These are phyloP conservation scores for Spea bombifrons DNA, from an alignment of 2,113 vertebrate genomes.

Conservation along the genomic window DNA sequence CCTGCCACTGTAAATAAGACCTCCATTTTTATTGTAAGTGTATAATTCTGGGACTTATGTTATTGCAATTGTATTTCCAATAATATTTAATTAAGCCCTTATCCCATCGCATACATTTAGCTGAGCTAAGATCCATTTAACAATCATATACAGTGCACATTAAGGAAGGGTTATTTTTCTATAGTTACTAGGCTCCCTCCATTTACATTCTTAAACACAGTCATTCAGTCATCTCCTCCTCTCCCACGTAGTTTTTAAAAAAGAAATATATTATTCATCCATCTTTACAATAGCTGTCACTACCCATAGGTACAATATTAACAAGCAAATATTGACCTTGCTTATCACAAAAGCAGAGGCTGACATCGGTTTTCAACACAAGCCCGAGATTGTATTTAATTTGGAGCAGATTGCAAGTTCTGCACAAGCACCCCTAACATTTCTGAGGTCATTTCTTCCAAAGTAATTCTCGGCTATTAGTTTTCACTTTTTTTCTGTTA, in stretches of 20 bases:
- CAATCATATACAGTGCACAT: no score
- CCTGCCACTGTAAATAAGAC: no score
- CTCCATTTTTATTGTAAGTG: no score
- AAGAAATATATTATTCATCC: neutral
- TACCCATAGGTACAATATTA: conserved; percentile 31
- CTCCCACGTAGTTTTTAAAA: neutral
- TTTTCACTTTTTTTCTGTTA: conserved; percentile 30
- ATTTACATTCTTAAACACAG: no score
- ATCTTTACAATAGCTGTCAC: conserved; percentile 29
- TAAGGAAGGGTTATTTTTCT: no score
- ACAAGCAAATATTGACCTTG: conserved; percentile 41
- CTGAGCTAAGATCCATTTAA: no score
- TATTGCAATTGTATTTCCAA: no score
- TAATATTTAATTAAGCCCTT: no score
- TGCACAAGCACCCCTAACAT: conserved; percentile 22
- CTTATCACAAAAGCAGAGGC: conserved; percentile 34
- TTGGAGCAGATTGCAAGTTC: conserved; percentile 40
- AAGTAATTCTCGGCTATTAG: neutral
- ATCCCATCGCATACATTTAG: no score
- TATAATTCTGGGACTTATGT: no score
- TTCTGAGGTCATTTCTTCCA: conserved; percentile 41
- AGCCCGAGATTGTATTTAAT: conserved; percentile 36
- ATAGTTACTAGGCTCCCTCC: no score
- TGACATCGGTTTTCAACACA: conserved; percentile 42
- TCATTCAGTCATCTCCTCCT: no score